phyloP scores from a whole-genome alignment of 2,797 vertebrate genomes.

The Onychomys torridus region DNA sequence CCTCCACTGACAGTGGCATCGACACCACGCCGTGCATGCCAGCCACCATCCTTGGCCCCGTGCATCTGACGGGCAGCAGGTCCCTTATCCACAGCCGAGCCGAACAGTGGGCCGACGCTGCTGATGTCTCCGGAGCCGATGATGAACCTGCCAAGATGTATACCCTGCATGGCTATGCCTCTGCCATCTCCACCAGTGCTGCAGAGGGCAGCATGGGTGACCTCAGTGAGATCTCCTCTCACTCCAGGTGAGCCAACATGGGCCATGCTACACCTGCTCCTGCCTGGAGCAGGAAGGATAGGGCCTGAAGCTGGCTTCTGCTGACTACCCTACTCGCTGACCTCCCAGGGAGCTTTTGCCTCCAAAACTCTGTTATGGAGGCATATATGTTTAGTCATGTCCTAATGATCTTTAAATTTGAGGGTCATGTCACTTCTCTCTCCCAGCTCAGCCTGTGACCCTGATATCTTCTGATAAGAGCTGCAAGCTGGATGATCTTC shows the following conservation, averaged over 20 bases:
- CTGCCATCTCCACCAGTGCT: conserved; percentile 87
- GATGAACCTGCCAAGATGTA: conserved; percentile 93
- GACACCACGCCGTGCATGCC: conserved; percentile 95
- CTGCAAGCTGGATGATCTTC: neutral
- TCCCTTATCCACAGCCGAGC: conserved; percentile 84
- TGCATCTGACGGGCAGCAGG: conserved; percentile 87
- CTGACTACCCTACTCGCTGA: neutral
- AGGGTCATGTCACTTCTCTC: neutral
- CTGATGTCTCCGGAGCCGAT: conserved; percentile 87
- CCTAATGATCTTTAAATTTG: neutral
- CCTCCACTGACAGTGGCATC: conserved; percentile 97
- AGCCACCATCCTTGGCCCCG: conserved; percentile 85
- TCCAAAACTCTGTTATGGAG: neutral
- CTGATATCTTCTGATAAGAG: neutral
- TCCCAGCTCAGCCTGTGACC: accelerated
- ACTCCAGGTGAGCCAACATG: conserved; percentile 91
- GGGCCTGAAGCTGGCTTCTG: neutral
- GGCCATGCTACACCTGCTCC: accelerated
- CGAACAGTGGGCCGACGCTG: conserved; percentile 91
- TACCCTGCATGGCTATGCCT: conserved; percentile 90
- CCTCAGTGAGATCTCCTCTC: conserved; percentile 95
- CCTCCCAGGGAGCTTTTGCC: neutral
- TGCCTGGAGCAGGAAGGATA: neutral
- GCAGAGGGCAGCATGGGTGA: conserved; percentile 94
- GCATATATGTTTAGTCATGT: neutral